Evolutionary conservation across 2,113 vertebrate species (phyloP).

Genomic region (Hyaena hyaena): DNA sequence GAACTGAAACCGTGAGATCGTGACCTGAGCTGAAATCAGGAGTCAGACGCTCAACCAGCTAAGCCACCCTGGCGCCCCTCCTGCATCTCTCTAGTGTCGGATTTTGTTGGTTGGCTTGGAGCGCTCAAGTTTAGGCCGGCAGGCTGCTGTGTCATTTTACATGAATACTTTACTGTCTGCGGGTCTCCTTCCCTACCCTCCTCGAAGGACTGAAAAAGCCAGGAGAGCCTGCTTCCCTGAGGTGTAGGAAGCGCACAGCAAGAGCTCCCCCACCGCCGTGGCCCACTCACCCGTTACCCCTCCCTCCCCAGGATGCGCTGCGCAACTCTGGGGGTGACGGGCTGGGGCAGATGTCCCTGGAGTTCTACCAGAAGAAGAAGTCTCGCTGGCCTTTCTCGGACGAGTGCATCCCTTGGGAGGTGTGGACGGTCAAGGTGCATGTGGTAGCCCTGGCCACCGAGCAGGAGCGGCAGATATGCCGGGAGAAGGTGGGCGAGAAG

Average conservation of each 20-base stretch:
- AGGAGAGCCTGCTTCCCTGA: background rate
- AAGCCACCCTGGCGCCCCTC: background rate
- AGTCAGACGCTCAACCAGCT: background rate
- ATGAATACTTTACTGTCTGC: background rate
- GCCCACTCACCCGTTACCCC: background rate
- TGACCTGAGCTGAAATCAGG: background rate
- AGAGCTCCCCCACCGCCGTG: background rate
- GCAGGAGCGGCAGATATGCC: slow-evolving; percentile 98
- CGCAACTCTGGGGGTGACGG: slow-evolving; percentile 94
- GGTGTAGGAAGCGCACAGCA: background rate
- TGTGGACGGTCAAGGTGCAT: slow-evolving; percentile 98
- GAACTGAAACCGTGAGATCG: no score
- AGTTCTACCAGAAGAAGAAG: slow-evolving; percentile 99
- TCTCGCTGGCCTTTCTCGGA: slow-evolving; percentile 98
- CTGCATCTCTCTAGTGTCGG: background rate
- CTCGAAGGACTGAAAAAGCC: background rate
- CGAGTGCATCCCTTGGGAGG: slow-evolving; percentile 98
- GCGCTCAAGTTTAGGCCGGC: background rate
- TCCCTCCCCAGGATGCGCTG: slow-evolving; percentile 90
- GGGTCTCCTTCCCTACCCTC: background rate
- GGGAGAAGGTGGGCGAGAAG: slow-evolving; percentile 98
- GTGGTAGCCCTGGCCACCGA: slow-evolving; percentile 96
- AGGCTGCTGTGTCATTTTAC: background rate
- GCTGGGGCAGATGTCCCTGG: slow-evolving; percentile 96
- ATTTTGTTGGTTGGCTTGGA: background rate